Conservation (phyloP, 2,888 invertebrate genomes). For the Aspidapion aeneum region DNA sequence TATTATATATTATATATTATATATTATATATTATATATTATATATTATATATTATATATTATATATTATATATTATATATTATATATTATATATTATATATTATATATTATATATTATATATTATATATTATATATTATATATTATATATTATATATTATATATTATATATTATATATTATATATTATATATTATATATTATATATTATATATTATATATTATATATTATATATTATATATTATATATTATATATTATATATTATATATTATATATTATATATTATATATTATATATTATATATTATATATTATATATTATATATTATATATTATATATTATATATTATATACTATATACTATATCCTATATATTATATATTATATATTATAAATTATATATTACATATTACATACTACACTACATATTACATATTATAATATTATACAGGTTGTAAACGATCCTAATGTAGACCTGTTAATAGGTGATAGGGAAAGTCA, state of each 20-base stretch:
- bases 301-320: background rate
- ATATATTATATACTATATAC: background rate
- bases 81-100: no score
- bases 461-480: no score
- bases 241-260: background rate
- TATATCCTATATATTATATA: background rate
- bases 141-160: background rate
- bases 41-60: no score
- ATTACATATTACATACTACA: background rate
- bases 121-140: no score
- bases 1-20: no score
- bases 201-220: background rate
- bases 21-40: no score
- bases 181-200: background rate
- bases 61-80: no score
- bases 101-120: no score
- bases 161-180: background rate
- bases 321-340: background rate
- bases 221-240: background rate
- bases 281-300: background rate
- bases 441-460: no score
- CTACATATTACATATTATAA: no score
- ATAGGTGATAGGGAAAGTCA: no score
- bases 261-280: background rate
- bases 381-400: background rate